phyloP scores from a whole-genome alignment of 23 tunicate genomes.

The Diplosoma virens region DNA sequence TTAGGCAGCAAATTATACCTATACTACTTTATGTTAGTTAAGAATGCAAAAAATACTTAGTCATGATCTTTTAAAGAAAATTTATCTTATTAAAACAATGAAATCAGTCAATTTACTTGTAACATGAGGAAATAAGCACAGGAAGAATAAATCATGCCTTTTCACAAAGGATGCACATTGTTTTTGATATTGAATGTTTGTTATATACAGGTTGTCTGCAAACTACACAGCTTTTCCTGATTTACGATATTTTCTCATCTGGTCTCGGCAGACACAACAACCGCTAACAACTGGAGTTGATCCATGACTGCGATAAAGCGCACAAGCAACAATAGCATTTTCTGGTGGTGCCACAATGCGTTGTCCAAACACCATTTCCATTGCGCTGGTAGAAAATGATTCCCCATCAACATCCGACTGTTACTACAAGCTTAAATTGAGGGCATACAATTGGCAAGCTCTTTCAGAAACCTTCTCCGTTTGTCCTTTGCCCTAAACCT shows the following conservation, averaged over 20 bases:
- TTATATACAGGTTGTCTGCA: too few relatives aligned
- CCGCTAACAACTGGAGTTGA: too few relatives aligned
- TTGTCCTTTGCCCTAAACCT: not conserved
- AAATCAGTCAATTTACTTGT: too few relatives aligned
- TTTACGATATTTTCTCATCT: not conserved
- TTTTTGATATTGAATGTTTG: too few relatives aligned
- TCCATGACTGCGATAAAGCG: not conserved
- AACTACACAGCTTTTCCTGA: not conserved
- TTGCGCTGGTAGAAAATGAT: conserved; percentile 4
- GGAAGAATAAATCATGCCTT: not conserved
- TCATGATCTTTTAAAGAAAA: too few relatives aligned
- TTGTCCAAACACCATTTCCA: too few relatives aligned
- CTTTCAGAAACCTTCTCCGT: conserved; percentile 14
- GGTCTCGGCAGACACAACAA: too few relatives aligned
- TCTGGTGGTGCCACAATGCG: too few relatives aligned
- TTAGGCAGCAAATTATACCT: too few relatives aligned
- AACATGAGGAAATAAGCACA: not conserved
- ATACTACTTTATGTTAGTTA: too few relatives aligned
- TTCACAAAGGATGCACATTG: not conserved
- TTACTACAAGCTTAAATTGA: not conserved
- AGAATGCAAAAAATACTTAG: too few relatives aligned
- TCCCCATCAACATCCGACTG: conserved; percentile 4
- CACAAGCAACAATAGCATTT: not conserved
- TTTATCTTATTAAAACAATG: too few relatives aligned
- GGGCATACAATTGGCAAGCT: not conserved